phyloP scores from a whole-genome alignment of 1,140 invertebrate species.

The Papilio glaucus region DNA sequence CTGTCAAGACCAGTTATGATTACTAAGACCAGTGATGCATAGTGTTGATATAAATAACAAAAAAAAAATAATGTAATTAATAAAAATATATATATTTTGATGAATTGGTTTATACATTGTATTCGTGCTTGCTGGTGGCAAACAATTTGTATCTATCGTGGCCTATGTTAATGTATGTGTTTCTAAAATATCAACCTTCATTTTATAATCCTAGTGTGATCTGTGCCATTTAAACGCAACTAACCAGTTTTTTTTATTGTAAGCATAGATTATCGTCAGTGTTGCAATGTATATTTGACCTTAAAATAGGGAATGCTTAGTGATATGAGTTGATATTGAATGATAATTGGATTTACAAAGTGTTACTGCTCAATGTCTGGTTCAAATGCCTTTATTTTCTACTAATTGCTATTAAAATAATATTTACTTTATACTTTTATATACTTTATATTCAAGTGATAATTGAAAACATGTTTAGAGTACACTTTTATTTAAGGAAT shows the following conservation, averaged over 20 bases:
- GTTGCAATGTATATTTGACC: conserved; percentile 32
- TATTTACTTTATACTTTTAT: conserved; percentile 18
- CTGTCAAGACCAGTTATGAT: not conserved
- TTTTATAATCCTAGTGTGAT: too few species aligned
- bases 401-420: conserved; percentile 31
- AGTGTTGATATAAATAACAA: too few species aligned
- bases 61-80: too few species aligned
- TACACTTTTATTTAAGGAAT: not conserved
- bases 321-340: conserved; percentile 31
- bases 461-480: conserved; percentile 10
- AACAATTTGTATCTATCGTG: too few species aligned
- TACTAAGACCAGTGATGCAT: too few species aligned
- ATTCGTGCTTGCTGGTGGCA: too few species aligned
- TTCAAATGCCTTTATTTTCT: conserved; percentile 26
- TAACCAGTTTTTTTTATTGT: too few species aligned
- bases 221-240: too few species aligned
- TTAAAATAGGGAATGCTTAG: conserved; percentile 9
- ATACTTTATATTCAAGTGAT: conserved; percentile 20
- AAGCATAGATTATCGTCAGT: not conserved
- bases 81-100: too few species aligned
- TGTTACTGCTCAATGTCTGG: conserved; percentile 26
- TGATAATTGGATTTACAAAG: conserved; percentile 25
- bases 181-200: too few species aligned
- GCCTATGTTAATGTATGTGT: too few species aligned
- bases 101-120: too few species aligned